Evolutionary conservation across 2,113 vertebrate species (phyloP).

Genomic region (Otolemur garnettii): DNA sequence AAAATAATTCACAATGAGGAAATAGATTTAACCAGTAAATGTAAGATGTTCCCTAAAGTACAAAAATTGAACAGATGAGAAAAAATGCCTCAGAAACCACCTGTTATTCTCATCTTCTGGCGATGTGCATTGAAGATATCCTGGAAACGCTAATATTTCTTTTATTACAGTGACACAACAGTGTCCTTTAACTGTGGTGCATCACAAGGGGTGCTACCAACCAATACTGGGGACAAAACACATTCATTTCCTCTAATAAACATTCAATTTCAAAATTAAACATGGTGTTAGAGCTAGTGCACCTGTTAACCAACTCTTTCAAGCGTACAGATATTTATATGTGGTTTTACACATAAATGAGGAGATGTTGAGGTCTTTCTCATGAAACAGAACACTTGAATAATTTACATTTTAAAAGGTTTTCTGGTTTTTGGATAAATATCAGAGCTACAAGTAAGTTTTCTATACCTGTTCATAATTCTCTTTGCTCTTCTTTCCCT

Average conservation of each 20-base stretch:
- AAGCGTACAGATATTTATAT: conserved; percentile 33
- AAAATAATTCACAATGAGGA: conserved; percentile 70
- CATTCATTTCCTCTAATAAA: conserved; percentile 25
- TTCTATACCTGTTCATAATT: not conserved
- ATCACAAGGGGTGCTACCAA: not conserved
- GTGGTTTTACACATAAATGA: not conserved
- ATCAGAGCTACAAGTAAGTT: not conserved
- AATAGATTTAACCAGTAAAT: conserved; percentile 53
- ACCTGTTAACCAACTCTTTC: conserved; percentile 5
- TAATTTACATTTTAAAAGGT: not conserved
- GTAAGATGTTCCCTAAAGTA: conserved; percentile 58
- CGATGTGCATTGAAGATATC: conserved; percentile 9
- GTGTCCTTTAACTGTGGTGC: not conserved
- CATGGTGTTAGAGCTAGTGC: not conserved
- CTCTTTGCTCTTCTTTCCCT: not conserved
- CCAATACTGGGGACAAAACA: not conserved
- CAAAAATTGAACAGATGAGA: conserved; percentile 37
- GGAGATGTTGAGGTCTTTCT: not conserved
- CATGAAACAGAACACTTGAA: not conserved
- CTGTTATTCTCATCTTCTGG: conserved; percentile 43
- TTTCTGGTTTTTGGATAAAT: not conserved
- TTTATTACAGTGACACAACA: not conserved
- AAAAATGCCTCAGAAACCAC: conserved; percentile 71
- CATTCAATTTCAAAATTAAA: conserved; percentile 52
- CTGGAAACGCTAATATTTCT: conserved; percentile 48